Evolutionary conservation across 92 coral and sea anemone species (phyloP), one percentile per base, ranked within the genome.

Genomic region (Phenganax marumi): DNA sequence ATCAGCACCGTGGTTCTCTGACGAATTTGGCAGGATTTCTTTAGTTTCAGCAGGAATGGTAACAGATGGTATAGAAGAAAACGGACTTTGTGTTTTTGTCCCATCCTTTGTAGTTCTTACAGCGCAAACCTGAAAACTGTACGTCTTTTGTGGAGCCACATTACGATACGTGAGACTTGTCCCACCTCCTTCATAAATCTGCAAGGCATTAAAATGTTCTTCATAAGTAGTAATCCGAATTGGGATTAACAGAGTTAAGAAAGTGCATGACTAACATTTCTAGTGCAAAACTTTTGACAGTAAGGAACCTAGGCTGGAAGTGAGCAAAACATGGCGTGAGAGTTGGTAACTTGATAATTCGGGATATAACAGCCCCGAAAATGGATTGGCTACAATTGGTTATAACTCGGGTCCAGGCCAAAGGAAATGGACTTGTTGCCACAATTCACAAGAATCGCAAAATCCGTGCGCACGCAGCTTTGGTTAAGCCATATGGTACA

Each of bases 41-140:
- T 83, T 89, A 65, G 84, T 62, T 70, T 90, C 86, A 0, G 98
- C 69, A 57, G 85, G 85, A 55, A 87, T 80, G 81, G 88, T 87
- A 25, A 89, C 87, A 19, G 95, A 78, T 73, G 90, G 17, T 51
- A 86, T 81, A 0, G 91, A 86, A 43, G 93, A 88, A 62, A 92
- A 94, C 80, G 83, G 78, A 16, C 98, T 93, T 76, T 92, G 91
- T 76, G 92, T 86, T 48, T 87, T 89, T 60, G 66, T 71, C 50
- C 77, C 70, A 47, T 84, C 91, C 12, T 75, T 81, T 50, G 85
- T 73, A 10, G 87, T 81, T 22, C 98, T 89, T 53, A 94, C 79
- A 72, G 98, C 93, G 90, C 98, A 94, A 50, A 87, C 93, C 72
- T 97, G 88, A 78, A 94, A 94, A 46, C 91, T 89, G 57, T 88